Conservation (phyloP, 2,888 invertebrate species). For the Lysandra bellargus region DNA sequence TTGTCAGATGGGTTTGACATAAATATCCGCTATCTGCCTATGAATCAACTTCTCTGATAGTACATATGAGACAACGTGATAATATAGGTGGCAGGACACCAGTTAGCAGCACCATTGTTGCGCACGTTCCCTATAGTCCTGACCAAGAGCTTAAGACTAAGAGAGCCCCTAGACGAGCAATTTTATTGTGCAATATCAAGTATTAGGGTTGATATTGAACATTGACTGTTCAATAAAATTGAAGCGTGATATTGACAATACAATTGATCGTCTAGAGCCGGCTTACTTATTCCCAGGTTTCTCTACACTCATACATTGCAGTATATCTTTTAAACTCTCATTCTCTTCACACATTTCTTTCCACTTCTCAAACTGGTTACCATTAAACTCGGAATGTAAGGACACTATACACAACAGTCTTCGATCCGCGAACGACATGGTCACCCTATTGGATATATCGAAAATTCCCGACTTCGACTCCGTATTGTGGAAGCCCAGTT, state of each 20-base stretch:
- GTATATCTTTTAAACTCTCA: conserved; percentile 60
- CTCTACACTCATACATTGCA: conserved; percentile 50
- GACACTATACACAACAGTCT: conserved; percentile 66
- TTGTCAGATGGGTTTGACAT: too few species aligned
- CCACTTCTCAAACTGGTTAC: conserved; percentile 62
- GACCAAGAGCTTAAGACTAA: too few species aligned
- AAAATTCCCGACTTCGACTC: conserved; percentile 53
- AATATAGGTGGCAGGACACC: too few species aligned
- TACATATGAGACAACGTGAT: too few species aligned
- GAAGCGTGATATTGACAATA: not conserved
- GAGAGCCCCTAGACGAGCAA: too few species aligned
- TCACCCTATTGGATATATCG: conserved; percentile 41
- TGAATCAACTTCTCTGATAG: too few species aligned
- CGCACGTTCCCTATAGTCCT: too few species aligned
- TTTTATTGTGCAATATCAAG: too few species aligned
- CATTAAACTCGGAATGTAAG: conserved; percentile 61
- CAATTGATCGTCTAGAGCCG: not conserved
- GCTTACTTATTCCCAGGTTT: not conserved
- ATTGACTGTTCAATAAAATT: too few species aligned
- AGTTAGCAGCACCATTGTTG: too few species aligned
- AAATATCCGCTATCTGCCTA: too few species aligned
- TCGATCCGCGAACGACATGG: conserved; percentile 64
- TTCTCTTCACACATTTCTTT: conserved; percentile 62
- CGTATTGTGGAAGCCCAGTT: conserved; percentile 54
- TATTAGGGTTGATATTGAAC: too few species aligned